phyloP scores from a whole-genome alignment of 2,888 invertebrate species.

The Zonitis immaculata region DNA sequence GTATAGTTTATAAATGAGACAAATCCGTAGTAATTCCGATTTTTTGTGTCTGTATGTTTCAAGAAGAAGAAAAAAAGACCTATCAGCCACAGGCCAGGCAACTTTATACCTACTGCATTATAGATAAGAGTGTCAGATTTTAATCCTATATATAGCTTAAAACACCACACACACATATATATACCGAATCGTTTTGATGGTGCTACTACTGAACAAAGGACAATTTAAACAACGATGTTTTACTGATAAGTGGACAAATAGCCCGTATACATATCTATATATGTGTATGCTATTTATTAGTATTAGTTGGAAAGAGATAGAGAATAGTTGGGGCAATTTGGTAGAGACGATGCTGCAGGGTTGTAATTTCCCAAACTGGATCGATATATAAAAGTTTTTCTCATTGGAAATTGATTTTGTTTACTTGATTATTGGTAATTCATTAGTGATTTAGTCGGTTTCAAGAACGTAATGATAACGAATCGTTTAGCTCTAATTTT shows the following conservation, averaged over 20 bases:
- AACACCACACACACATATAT: neutral
- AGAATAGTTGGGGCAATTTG: neutral
- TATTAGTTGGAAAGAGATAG: neutral
- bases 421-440: too few relatives aligned
- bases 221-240: constrained; percentile 15
- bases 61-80: neutral
- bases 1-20: constrained; percentile 17
- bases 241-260: constrained; percentile 20
- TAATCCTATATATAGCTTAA: constrained; percentile 15
- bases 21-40: constrained; percentile 5
- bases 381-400: neutral
- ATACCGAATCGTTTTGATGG: constrained; percentile 8
- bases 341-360: neutral
- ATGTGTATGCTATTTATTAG: too few relatives aligned
- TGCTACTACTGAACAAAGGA: constrained; percentile 17
- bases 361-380: neutral
- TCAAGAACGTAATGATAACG: too few relatives aligned
- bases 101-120: neutral
- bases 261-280: too few relatives aligned
- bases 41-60: too few relatives aligned
- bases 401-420: neutral
- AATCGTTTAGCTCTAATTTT: too few relatives aligned
- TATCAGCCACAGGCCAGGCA: neutral
- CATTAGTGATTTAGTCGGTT: too few relatives aligned
- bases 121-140: constrained; percentile 21